phyloP scores from a whole-genome alignment of 64 coral and sea anemone species.

The Actinia equina region DNA sequence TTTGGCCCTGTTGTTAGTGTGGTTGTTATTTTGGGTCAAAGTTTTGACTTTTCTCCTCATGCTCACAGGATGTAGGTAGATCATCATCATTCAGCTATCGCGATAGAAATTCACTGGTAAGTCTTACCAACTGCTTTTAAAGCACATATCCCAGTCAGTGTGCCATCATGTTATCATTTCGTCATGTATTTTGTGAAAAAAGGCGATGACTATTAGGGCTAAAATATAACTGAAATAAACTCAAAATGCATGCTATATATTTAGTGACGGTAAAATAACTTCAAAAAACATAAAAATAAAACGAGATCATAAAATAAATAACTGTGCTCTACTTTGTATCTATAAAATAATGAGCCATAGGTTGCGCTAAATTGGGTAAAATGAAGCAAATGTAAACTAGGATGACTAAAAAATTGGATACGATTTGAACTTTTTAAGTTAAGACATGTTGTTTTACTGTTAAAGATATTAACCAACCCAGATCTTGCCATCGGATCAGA shows the following conservation, averaged over 20 bases:
- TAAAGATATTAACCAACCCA: constrained; percentile 99
- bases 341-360: background rate
- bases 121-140: background rate
- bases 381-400: background rate
- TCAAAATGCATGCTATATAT: background rate
- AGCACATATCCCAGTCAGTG: background rate
- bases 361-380: background rate
- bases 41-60: background rate
- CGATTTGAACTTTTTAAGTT: background rate
- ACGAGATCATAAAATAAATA: background rate
- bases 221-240: background rate
- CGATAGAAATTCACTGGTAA: constrained; percentile 61
- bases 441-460: constrained; percentile 77
- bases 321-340: background rate
- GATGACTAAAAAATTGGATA: background rate
- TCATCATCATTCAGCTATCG: constrained; percentile 44
- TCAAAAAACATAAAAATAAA: background rate
- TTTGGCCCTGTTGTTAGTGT: no score
- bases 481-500: constrained; percentile 94
- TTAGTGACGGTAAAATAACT: background rate
- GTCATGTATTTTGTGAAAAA: background rate
- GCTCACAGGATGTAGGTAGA: constrained; percentile 34
- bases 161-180: background rate
- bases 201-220: background rate
- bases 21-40: background rate